Conservation (phyloP, 2,113 vertebrate genomes). For the Leuciscus idus region DNA sequence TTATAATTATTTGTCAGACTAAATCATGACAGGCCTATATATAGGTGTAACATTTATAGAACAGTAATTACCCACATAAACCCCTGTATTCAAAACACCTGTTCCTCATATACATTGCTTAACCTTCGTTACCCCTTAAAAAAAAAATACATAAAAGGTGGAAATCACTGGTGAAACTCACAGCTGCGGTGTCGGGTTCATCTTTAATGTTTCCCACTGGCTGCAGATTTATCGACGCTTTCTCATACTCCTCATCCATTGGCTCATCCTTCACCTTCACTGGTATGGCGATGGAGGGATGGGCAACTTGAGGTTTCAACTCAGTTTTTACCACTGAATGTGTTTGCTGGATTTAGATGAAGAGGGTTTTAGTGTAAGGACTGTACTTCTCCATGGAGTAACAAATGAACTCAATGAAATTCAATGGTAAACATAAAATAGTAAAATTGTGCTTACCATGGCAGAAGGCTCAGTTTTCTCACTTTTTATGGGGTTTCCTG, state of each 20-base stretch:
- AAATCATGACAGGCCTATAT: not conserved
- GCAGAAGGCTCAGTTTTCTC: not conserved
- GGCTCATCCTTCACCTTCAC: conserved; percentile 54
- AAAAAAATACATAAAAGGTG: not conserved
- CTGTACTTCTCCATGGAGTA: too few species aligned
- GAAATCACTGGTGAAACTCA: conserved; percentile 27
- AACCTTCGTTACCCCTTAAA: not conserved
- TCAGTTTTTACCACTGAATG: not conserved
- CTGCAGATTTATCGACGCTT: conserved; percentile 29
- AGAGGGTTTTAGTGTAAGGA: not conserved
- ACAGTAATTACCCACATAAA: not conserved
- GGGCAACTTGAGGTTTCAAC: not conserved
- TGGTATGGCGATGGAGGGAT: not conserved
- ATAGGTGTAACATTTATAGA: not conserved
- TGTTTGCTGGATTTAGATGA: not conserved
- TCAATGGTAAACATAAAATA: not conserved
- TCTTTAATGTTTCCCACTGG: conserved; percentile 45
- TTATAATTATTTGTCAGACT: not conserved
- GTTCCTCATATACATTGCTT: too few species aligned
- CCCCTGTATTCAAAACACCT: too few species aligned
- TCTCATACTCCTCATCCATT: conserved; percentile 58
- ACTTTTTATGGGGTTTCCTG: conserved; percentile 26
- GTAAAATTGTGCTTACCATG: conserved; percentile 10
- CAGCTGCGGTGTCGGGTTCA: conserved; percentile 46
- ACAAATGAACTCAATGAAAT: not conserved